A percentile compares a stretch with the other conserved stretches of the same genome.
These are phyloP conservation scores for Cryptotis parvus DNA, from an alignment of 2,113 vertebrate species.

Conservation along the genomic window DNA sequence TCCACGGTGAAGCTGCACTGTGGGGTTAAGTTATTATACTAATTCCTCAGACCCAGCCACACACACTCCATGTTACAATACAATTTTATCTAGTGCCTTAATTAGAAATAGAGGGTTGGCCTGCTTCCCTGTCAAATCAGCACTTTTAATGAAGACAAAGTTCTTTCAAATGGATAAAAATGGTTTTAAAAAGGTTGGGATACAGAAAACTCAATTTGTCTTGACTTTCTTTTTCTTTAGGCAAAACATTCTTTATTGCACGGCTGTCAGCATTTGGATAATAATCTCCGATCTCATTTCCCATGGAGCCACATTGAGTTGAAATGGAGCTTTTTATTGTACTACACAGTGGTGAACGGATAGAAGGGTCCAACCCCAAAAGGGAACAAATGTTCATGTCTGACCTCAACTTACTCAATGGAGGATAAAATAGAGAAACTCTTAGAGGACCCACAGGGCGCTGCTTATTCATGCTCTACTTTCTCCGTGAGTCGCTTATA, in stretches of 20 bases:
- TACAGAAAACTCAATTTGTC: not conserved
- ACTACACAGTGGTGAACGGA: not conserved
- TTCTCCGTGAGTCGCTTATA: not conserved
- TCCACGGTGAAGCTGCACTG: not conserved
- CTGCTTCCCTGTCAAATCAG: conserved; percentile 30
- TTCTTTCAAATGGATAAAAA: no score
- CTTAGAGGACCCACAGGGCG: not conserved
- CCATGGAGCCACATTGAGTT: not conserved
- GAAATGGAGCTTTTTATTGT: not conserved
- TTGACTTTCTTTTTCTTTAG: not conserved
- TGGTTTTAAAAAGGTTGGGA: no score
- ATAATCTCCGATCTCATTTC: not conserved
- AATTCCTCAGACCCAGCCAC: not conserved
- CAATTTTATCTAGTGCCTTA: conserved; percentile 29
- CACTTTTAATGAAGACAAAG: not conserved
- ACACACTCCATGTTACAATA: not conserved
- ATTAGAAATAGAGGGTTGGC: not conserved
- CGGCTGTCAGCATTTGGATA: not conserved
- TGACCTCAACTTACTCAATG: no score
- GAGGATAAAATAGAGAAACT: not conserved
- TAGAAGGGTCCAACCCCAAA: not conserved
- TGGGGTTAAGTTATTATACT: not conserved
- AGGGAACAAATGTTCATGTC: not conserved
- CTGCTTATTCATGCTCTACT: not conserved
- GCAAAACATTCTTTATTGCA: not conserved